Base-by-base conservation (phyloP, 1,140 invertebrate species). In the Rhopalosiphum padi region DNA sequence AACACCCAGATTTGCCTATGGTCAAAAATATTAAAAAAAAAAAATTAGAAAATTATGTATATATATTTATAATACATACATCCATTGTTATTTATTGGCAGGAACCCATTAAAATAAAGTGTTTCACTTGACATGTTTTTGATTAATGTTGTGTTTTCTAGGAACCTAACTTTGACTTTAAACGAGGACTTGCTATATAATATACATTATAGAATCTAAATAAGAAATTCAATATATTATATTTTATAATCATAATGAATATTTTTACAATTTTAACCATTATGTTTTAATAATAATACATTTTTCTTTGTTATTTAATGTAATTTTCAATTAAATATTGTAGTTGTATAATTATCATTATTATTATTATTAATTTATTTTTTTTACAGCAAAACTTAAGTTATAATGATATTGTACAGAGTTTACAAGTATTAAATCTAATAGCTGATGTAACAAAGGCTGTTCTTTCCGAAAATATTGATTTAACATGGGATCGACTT, bases 371-470 rank as follows among this genome's bases (percentile, higher is more conserved):
- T 68, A 60, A 9, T 30, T 30, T 88, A 37, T 83, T 83, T 53
- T 83, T 83, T 53, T 53, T 94, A 86, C 91, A 95, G 94, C 96
- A 95, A 68, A 96, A 97, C 94, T 95, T 97, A 43, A 96, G 96
- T 94, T 96, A 96, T 94, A 96, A 96, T 94, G 97, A 97, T 94
- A 96, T 97, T 94, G 94, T 96, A 48, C 96, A 95, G 22, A 97
- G 97, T 90, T 95, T 97, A 11, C 95, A 95, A 94, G 96, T 97
- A 95, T 95, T 97, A 89, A 96, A 96, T 37, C 95, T 96, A 1
- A 96, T 97, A 91, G 96, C 97, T 15, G 95, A 95, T 85, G 96
- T 97, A 90, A 97, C 97, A 90, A 96, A 96, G 95, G 96, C 96
- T 43, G 95, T 97, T n/a, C 96, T 97, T 55, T 96, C 96, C 15